phyloP scores from a whole-genome alignment of 1,140 invertebrate genomes.

The Drosophila pseudoobscura region DNA sequence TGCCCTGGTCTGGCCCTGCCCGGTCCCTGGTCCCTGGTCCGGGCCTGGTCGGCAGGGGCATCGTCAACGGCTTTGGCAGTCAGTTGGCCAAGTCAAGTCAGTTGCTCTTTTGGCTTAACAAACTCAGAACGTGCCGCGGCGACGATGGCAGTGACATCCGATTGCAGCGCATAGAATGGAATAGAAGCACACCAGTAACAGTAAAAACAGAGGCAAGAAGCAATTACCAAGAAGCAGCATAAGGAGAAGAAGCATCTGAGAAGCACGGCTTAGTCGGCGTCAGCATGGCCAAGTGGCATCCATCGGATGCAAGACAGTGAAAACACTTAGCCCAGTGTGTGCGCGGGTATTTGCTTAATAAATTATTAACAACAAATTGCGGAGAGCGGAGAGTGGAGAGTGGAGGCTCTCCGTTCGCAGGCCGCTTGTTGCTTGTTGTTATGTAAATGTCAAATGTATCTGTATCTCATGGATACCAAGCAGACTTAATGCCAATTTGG shows the following conservation, averaged over 20 bases:
- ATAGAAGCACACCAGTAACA: constrained; percentile 14
- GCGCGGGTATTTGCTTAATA: constrained; percentile 23
- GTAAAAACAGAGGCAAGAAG: constrained; percentile 28
- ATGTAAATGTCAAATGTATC: constrained; percentile 69
- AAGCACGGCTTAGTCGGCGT: constrained; percentile 54
- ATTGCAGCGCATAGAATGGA: constrained; percentile 64
- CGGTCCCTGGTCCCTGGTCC: constrained; percentile 6
- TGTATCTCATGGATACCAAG: constrained; percentile 66
- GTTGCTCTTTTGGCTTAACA: constrained; percentile 79
- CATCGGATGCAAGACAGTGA: constrained; percentile 34
- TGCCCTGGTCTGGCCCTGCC: constrained; percentile 26
- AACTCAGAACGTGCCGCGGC: constrained; percentile 74
- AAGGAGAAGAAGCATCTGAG: constrained; percentile 15
- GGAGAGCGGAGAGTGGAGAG: not conserved
- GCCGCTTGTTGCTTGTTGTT: constrained; percentile 68
- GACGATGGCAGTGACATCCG: constrained; percentile 59
- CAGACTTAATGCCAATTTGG: constrained; percentile 47
- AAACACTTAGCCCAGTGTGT: constrained; percentile 23
- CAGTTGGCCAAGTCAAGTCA: constrained; percentile 79
- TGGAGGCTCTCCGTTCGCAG: too few relatives aligned
- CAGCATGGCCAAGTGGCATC: constrained; percentile 50
- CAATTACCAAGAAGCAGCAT: constrained; percentile 1
- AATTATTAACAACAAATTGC: constrained; percentile 42
- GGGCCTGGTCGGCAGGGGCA: constrained; percentile 39
- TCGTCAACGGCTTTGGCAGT: constrained; percentile 57